phyloP scores from a whole-genome alignment of 2,113 vertebrate genomes.

The Gavia stellata region DNA sequence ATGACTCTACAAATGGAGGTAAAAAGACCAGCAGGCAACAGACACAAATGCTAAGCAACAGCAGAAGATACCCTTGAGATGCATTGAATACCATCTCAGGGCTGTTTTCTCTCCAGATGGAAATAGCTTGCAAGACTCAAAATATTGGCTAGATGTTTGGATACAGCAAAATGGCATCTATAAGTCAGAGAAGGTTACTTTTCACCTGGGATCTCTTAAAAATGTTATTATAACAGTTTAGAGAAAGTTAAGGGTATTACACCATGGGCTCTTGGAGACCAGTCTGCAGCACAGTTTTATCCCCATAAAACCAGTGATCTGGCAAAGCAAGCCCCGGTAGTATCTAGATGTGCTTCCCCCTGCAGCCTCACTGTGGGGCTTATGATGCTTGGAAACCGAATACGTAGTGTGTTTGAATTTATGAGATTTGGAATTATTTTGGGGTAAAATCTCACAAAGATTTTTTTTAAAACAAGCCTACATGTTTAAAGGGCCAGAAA shows the following conservation, averaged over 20 bases:
- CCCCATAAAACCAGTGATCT: not conserved
- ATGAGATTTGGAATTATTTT: not conserved
- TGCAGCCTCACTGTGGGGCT: not conserved
- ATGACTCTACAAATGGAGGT: not conserved
- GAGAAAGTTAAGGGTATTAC: not conserved
- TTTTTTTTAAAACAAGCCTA: not conserved
- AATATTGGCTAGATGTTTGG: not conserved
- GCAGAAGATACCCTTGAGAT: not conserved
- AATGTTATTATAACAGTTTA: not conserved
- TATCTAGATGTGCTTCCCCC: not conserved
- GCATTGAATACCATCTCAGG: rapidly evolving
- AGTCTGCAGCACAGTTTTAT: not conserved
- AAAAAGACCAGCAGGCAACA: not conserved
- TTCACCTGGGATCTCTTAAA: not conserved
- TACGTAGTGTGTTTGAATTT: not conserved
- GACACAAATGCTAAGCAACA: not conserved
- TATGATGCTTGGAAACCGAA: not conserved
- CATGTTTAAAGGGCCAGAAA: not conserved
- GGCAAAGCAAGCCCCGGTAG: not conserved
- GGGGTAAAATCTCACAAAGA: not conserved
- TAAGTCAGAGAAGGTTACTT: not conserved
- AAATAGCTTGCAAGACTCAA: not conserved
- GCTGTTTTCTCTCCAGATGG: not conserved
- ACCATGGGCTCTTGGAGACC: not conserved
- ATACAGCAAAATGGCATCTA: not conserved